These are phyloP conservation scores for Dendropsophus ebraccatus DNA, from an alignment of 2,113 vertebrate genomes.

Conservation along the genomic window DNA sequence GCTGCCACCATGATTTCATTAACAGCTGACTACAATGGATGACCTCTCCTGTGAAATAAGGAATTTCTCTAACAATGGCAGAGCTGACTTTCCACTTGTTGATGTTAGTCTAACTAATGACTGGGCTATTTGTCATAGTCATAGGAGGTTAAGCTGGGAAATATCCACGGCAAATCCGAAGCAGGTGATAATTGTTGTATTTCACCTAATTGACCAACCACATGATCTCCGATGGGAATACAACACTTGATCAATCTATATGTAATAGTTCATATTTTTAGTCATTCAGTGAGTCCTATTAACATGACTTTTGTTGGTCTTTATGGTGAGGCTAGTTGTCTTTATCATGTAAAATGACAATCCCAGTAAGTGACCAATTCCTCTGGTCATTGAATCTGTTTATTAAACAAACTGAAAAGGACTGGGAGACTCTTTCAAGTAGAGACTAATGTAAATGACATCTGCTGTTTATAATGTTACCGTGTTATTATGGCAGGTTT, in stretches of 20 bases:
- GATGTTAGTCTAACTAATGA: slow-evolving; percentile 4
- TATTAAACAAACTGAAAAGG: slow-evolving; percentile 15
- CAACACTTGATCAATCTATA: neutral
- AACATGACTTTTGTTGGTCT: neutral
- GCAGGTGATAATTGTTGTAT: neutral
- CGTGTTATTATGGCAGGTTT: neutral
- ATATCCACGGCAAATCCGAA: slow-evolving; percentile 11
- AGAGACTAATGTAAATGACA: neutral
- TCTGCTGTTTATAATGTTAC: neutral
- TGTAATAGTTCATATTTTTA: neutral
- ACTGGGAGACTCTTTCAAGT: neutral
- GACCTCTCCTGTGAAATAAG: neutral
- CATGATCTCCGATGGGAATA: neutral
- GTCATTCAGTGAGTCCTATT: slow-evolving; percentile 9
- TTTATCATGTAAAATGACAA: neutral
- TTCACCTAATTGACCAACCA: neutral
- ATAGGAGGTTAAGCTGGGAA: neutral
- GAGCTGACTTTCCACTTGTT: slow-evolving; percentile 5
- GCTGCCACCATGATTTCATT: neutral
- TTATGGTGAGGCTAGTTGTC: neutral
- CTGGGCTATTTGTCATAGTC: slow-evolving; percentile 20
- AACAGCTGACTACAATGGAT: neutral
- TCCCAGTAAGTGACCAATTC: neutral
- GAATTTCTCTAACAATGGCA: slow-evolving; percentile 16
- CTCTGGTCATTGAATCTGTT: neutral